Conservation (phyloP, 2,113 vertebrate species). For the Collichthys lucidus region DNA sequence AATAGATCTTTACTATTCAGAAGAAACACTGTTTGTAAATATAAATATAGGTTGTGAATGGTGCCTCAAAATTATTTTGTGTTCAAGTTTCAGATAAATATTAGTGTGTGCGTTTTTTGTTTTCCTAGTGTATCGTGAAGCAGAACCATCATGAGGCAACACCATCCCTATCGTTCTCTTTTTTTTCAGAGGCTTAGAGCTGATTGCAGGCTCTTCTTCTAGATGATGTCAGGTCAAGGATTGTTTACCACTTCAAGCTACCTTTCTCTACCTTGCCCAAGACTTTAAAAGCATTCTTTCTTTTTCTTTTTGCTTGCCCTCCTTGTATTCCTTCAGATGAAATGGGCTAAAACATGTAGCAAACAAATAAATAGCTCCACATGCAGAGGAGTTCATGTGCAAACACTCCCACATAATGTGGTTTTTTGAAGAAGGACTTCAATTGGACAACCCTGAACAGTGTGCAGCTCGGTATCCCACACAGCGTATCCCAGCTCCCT, state of each 20-base stretch:
- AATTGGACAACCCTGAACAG: slow-evolving; percentile 71
- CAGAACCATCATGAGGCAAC: slow-evolving; percentile 12
- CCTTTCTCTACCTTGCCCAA: slow-evolving; percentile 33
- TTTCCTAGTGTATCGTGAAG: slow-evolving; percentile 2
- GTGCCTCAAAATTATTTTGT: not conserved
- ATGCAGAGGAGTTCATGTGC: slow-evolving; percentile 71
- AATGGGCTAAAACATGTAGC: slow-evolving; percentile 42
- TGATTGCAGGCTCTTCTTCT: slow-evolving; percentile 44
- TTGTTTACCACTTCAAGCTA: slow-evolving; percentile 54
- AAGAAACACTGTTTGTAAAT: not conserved
- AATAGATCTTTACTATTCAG: not conserved
- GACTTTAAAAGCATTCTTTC: slow-evolving; percentile 10
- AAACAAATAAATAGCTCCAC: slow-evolving; percentile 71
- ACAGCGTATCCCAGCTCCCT: slow-evolving; percentile 67
- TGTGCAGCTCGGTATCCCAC: slow-evolving; percentile 72
- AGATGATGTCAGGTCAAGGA: slow-evolving; percentile 51
- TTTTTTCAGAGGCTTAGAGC: slow-evolving; percentile 14
- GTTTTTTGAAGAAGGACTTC: slow-evolving; percentile 81
- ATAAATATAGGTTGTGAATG: not conserved
- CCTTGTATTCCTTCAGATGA: slow-evolving; percentile 46
- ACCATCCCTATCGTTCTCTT: slow-evolving; percentile 7
- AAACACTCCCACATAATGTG: slow-evolving; percentile 81
- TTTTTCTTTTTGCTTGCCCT: slow-evolving; percentile 26
- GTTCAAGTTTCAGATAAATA: not conserved
- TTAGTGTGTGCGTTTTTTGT: not conserved